These are phyloP conservation scores for Calameuta pallipes DNA, from an alignment of 2,888 invertebrate species.

Conservation along the genomic window DNA sequence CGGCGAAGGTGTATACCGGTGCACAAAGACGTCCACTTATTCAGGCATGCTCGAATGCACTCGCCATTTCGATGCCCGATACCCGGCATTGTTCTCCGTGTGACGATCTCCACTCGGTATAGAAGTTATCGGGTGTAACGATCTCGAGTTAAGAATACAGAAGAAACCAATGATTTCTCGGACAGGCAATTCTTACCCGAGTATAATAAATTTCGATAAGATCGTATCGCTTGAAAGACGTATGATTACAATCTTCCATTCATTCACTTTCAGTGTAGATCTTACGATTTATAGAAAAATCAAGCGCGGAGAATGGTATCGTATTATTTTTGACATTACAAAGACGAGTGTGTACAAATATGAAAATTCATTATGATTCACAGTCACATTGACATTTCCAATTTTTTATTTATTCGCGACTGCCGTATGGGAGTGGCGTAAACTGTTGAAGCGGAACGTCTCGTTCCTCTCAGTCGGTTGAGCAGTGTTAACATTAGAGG, in stretches of 20 bases:
- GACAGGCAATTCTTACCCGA: not conserved
- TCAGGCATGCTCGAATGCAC: conserved; percentile 19
- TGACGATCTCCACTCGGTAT: not conserved
- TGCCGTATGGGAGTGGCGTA: not conserved
- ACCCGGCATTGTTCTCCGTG: not conserved
- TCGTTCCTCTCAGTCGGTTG: not conserved
- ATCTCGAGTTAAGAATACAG: not conserved
- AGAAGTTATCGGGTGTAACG: not conserved
- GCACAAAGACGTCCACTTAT: conserved; percentile 2
- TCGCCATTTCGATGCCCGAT: conserved; percentile 13
- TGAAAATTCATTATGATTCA: not conserved
- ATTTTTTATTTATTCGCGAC: not conserved
- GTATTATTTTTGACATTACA: not conserved
- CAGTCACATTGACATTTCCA: not conserved
- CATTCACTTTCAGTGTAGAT: too few relatives aligned
- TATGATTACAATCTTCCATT: too few relatives aligned
- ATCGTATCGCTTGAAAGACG: not conserved
- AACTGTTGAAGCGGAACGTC: not conserved
- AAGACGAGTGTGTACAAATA: not conserved
- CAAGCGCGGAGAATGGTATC: not conserved
- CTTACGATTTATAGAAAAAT: not conserved
- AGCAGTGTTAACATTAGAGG: not conserved
- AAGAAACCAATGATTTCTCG: not conserved
- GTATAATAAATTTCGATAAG: not conserved
- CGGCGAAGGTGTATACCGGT: not conserved